Evolutionary conservation across 2,113 vertebrate genomes (phyloP).

Genomic region (Osmerus eperlanus): DNA sequence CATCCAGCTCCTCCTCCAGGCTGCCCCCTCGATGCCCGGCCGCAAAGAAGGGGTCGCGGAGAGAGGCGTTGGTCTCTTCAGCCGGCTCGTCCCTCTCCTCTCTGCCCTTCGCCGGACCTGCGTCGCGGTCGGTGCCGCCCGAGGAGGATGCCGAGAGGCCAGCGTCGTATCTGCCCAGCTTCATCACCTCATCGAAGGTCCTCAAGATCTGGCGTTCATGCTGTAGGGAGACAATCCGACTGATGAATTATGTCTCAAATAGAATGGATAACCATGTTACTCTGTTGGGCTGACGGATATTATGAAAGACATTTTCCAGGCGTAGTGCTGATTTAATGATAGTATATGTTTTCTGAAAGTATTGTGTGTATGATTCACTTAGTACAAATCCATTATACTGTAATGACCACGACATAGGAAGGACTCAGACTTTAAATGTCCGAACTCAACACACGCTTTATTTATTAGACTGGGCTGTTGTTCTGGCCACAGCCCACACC

Average conservation of each 20-base stretch:
- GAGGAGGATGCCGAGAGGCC: constrained; percentile 52
- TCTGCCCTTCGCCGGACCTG: not conserved
- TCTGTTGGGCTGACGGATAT: not conserved
- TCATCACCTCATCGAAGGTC: constrained; percentile 67
- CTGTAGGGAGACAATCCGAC: constrained; percentile 28
- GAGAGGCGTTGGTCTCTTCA: not conserved
- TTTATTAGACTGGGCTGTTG: no score
- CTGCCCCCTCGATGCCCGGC: not conserved
- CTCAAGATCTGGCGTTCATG: constrained; percentile 59
- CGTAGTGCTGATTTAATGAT: not conserved
- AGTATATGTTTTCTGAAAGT: no score
- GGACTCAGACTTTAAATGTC: no score
- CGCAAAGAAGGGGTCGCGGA: not conserved
- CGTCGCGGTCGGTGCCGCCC: constrained; percentile 30
- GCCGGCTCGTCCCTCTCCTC: no score
- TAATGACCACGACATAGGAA: no score
- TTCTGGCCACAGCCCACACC: no score
- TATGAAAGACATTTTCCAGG: not conserved
- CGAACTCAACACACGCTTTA: no score
- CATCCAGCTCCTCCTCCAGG: constrained; percentile 43
- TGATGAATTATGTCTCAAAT: not conserved
- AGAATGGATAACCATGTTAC: not conserved
- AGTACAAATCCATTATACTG: no score
- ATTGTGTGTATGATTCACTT: no score
- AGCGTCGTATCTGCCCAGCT: constrained; percentile 59